Conservation (phyloP, 1,140 invertebrate genomes). For the Drosophila orena region DNA sequence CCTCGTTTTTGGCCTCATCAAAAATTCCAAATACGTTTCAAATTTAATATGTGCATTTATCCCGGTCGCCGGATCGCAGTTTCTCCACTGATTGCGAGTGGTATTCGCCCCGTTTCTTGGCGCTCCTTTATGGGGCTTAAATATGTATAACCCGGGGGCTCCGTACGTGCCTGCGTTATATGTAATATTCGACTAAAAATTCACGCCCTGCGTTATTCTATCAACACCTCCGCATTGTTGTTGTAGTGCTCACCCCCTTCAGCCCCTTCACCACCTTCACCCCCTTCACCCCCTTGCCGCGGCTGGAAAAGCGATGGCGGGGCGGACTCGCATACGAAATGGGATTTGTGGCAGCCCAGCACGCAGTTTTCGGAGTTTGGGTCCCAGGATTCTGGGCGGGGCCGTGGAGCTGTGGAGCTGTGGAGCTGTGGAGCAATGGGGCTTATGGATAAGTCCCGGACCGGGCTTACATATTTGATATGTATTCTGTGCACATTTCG, state of each 20-base stretch:
- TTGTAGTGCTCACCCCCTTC: conserved; percentile 22
- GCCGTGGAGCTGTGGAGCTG: conserved; percentile 11
- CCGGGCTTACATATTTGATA: conserved; percentile 36
- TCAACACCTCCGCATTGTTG: conserved; percentile 80
- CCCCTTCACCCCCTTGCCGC: not conserved
- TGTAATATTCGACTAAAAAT: conserved; percentile 76
- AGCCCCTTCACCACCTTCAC: too few species aligned
- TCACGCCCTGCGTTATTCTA: conserved; percentile 80
- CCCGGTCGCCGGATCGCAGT: conserved; percentile 45
- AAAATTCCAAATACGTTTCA: conserved; percentile 83
- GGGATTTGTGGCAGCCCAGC: conserved; percentile 59
- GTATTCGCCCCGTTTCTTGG: conserved; percentile 54
- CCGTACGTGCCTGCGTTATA: conserved; percentile 55
- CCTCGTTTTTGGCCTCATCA: conserved; percentile 62
- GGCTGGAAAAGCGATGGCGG: conserved; percentile 38
- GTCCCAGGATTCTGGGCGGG: conserved; percentile 36
- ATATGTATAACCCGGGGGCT: conserved; percentile 76
- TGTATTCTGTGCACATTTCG: conserved; percentile 3
- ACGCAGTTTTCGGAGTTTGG: conserved; percentile 14
- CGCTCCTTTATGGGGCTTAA: conserved; percentile 81
- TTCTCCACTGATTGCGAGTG: conserved; percentile 51
- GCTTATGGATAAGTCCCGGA: conserved; percentile 43
- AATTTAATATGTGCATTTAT: conserved; percentile 83
- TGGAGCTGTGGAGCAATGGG: conserved; percentile 3
- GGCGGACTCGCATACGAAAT: conserved; percentile 74